Percentiles rank a stretch among this genome's conserved stretches.
Evolutionary conservation across 2,888 invertebrate species (phyloP).

Genomic region (Mythimna lalbum): DNA sequence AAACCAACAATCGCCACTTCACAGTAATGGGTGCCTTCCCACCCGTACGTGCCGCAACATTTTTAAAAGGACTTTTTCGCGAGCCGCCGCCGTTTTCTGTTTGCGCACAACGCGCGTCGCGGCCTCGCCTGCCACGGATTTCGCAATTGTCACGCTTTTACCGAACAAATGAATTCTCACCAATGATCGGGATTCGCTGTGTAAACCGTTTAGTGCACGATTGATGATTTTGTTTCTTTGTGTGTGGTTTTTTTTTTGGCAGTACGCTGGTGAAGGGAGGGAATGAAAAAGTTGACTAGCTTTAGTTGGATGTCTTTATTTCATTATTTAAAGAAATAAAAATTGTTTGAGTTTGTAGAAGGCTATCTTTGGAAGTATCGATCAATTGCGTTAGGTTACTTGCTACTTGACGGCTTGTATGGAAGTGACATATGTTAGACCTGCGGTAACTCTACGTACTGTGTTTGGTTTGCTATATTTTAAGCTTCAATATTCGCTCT

Average conservation of each 20-base stretch:
- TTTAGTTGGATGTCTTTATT: conserved; percentile 5
- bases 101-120: conserved; percentile 74
- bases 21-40: conserved; percentile 89
- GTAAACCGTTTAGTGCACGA: conserved; percentile 83
- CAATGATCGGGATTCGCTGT: conserved; percentile 83
- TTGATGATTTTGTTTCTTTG: conserved; percentile 65
- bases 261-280: conserved; percentile 15
- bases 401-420: neutral
- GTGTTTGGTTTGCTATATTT: neutral
- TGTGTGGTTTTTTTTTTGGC: conserved; percentile 22
- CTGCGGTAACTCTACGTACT: neutral
- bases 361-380: neutral
- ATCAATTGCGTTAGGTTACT: neutral
- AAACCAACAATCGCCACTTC: conserved; percentile 89
- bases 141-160: conserved; percentile 85
- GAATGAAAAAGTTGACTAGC: conserved; percentile 33
- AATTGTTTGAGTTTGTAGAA: neutral
- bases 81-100: conserved; percentile 80
- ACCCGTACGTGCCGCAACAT: conserved; percentile 89
- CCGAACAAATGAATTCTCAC: conserved; percentile 85
- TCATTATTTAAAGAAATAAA: neutral
- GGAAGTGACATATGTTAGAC: neutral
- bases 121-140: conserved; percentile 73
- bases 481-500: no score
- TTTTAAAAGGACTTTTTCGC: conserved; percentile 91